Evolutionary conservation across 2,113 vertebrate genomes (phyloP).

Genomic region (Ictalurus furcatus): DNA sequence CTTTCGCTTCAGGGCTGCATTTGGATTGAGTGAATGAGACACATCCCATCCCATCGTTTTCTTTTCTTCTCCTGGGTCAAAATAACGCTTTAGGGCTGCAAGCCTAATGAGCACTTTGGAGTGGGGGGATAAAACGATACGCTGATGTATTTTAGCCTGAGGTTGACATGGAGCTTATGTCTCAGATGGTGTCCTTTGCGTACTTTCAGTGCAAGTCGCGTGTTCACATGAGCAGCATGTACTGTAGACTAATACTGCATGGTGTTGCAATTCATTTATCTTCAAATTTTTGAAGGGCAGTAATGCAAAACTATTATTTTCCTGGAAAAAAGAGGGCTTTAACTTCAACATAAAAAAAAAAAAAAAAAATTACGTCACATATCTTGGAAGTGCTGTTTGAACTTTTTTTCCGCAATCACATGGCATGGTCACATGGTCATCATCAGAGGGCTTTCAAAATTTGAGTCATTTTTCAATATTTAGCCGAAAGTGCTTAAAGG

Average conservation of each 20-base stretch:
- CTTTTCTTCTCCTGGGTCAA: not conserved
- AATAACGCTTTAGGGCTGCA: not conserved
- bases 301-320: too few relatives aligned
- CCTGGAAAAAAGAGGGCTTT: too few relatives aligned
- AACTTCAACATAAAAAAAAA: too few relatives aligned
- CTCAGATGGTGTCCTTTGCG: not conserved
- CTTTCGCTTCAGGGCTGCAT: not conserved
- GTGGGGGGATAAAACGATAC: not conserved
- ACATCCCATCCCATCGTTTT: not conserved
- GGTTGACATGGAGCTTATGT: not conserved
- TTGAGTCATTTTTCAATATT: too few relatives aligned
- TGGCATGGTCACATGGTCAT: too few relatives aligned
- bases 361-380: too few relatives aligned
- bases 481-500: too few relatives aligned
- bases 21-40: not conserved
- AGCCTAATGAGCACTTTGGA: not conserved
- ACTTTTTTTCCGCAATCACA: too few relatives aligned
- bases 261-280: too few relatives aligned
- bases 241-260: not conserved
- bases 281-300: too few relatives aligned
- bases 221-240: not conserved
- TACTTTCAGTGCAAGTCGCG: not conserved
- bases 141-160: conserved; percentile 1
- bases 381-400: too few relatives aligned
- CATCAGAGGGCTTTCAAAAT: too few relatives aligned